phyloP scores from a whole-genome alignment of 2,797 vertebrate genomes.

The Amphiprion clarkii region DNA sequence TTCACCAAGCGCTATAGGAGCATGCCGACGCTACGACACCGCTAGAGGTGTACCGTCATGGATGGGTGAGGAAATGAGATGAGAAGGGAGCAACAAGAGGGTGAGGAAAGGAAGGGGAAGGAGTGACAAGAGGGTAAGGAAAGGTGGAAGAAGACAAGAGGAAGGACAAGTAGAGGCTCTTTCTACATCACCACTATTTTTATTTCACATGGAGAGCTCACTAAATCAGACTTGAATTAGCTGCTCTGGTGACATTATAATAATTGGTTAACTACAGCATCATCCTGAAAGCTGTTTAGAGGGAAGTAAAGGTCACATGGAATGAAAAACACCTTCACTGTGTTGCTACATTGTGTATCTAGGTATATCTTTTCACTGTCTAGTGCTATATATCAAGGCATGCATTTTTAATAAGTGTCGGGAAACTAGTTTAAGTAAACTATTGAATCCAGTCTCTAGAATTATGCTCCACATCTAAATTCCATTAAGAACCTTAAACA shows the following conservation, averaged over 20 bases:
- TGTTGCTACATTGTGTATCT: neutral
- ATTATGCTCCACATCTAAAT: too few species aligned
- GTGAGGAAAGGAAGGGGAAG: neutral
- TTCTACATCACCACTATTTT: neutral
- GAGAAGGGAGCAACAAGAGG: conserved; percentile 50
- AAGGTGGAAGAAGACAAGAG: neutral
- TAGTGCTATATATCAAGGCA: conserved; percentile 3
- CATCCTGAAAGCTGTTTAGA: neutral
- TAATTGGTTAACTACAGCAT: too few species aligned
- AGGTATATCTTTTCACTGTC: neutral
- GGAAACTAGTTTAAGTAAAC: neutral
- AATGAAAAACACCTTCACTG: conserved; percentile 17
- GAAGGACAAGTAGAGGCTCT: neutral
- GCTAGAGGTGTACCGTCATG: conserved; percentile 49
- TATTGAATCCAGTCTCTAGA: too few species aligned
- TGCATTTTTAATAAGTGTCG: too few species aligned
- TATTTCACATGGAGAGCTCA: neutral
- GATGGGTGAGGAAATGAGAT: conserved; percentile 67
- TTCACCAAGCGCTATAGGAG: conserved; percentile 61
- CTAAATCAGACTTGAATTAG: conserved; percentile 1
- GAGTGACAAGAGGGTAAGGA: conserved; percentile 38
- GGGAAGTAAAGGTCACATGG: conserved; percentile 36
- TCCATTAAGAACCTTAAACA: too few species aligned
- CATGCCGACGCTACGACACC: conserved; percentile 39
- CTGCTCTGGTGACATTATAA: neutral